Evolutionary conservation across 2,113 vertebrate species (phyloP).

Genomic region (Desmodus rotundus): DNA sequence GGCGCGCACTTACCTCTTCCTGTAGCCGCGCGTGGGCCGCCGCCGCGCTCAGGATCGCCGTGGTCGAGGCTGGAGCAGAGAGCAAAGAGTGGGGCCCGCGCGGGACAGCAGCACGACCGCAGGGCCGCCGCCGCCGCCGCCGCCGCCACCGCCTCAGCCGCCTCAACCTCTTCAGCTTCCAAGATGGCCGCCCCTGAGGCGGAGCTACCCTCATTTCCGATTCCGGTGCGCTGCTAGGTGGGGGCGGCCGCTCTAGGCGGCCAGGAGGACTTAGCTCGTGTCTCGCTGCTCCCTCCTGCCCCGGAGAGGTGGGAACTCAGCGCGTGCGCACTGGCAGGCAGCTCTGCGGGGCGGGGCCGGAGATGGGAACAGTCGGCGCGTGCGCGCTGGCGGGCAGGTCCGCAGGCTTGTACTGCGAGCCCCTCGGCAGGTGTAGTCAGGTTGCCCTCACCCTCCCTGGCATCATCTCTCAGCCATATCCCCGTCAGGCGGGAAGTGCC

Average conservation of each 20-base stretch:
- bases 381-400: background rate
- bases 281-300: background rate
- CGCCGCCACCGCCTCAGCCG: background rate
- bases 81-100: slow-evolving; percentile 32
- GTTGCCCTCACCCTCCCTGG: fast-evolving
- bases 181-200: background rate
- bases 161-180: background rate
- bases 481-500: fast-evolving
- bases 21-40: slow-evolving; percentile 61
- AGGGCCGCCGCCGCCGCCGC: background rate
- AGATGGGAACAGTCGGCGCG: background rate
- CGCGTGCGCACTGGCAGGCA: background rate
- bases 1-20: slow-evolving; percentile 66
- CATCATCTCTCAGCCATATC: fast-evolving
- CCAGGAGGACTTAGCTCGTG: background rate
- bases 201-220: background rate
- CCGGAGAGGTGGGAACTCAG: fast-evolving
- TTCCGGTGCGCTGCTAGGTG: background rate
- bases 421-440: fast-evolving
- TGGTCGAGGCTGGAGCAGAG: slow-evolving; percentile 70
- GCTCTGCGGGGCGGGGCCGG: background rate
- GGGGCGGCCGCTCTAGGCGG: slow-evolving; percentile 36
- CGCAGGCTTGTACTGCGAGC: fast-evolving
- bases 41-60: slow-evolving; percentile 78
- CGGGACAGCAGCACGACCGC: slow-evolving; percentile 3